Evolutionary conservation across 1,140 invertebrate genomes (phyloP), one percentile per base, ranked within the genome.

Genomic region (Mizuhopecten yessoensis): DNA sequence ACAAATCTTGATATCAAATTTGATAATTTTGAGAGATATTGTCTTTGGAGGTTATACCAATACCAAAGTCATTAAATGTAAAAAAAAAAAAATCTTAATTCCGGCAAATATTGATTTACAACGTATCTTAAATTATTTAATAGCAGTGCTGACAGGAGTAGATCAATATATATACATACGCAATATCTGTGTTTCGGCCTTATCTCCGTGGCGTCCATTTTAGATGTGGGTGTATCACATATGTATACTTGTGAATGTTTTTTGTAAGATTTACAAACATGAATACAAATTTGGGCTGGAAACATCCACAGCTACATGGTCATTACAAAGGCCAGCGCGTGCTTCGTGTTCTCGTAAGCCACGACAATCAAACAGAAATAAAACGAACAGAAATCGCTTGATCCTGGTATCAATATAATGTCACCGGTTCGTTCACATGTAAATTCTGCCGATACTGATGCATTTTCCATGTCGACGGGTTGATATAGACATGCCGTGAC

Each of bases 111-210:
- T n/a, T n/a, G n/a, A n/a, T n/a, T n/a, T n/a, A n/a, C n/a, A n/a
- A n/a, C n/a, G n/a, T n/a, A n/a, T n/a, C n/a, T n/a, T n/a, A n/a
- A n/a, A n/a, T n/a, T n/a, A n/a, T n/a, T n/a, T n/a, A n/a, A n/a
- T n/a, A n/a, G n/a, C n/a, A n/a, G n/a, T n/a, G n/a, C n/a, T n/a
- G n/a, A n/a, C n/a, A n/a, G n/a, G n/a, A n/a, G n/a, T n/a, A n/a
- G n/a, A 5, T 75, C 57, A 75, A 75, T 75, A n/a, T n/a, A n/a
- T n/a, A n/a, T n/a, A 75, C 57, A 75, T 75, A 75, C 57, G n/a
- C 57, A 75, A 29, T 75, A n/a, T 75, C 20, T 75, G 23, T 29
- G 15, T 75, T 75, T 29, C 5, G 23, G 42, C 17, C 17, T 7
- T 15, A 45, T 75, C n/a, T n/a, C 11, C 5, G 57, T n/a, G 57